These are phyloP conservation scores for Lepus americanus DNA, from an alignment of 2,113 vertebrate species.

Conservation along the genomic window DNA sequence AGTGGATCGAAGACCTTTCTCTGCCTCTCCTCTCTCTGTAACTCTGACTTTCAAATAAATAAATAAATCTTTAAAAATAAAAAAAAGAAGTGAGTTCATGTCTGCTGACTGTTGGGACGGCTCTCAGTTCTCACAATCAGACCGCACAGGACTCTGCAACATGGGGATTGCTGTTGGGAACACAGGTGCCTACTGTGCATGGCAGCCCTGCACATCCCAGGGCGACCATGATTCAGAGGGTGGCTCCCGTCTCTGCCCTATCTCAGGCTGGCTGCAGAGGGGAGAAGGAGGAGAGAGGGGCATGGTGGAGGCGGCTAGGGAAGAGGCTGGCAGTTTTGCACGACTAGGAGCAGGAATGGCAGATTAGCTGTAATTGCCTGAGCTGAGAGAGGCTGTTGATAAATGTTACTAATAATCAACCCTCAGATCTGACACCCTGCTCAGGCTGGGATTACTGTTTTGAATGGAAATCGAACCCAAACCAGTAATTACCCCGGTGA, in stretches of 20 bases:
- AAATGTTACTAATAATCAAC: slow-evolving; percentile 79
- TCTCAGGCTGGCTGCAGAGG: slow-evolving; percentile 30
- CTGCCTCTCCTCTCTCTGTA: no score
- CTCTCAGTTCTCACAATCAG: background rate
- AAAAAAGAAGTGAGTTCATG: background rate
- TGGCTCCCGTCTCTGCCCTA: slow-evolving; percentile 52
- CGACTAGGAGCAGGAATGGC: slow-evolving; percentile 33
- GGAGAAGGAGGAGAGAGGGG: background rate
- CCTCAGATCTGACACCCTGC: slow-evolving; percentile 82
- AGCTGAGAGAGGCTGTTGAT: slow-evolving; percentile 60
- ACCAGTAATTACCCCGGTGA: slow-evolving; percentile 77
- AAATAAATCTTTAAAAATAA: no score
- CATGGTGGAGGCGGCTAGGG: background rate
- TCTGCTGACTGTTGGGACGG: background rate
- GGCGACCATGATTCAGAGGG: slow-evolving; percentile 51
- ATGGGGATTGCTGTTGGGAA: background rate
- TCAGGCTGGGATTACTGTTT: slow-evolving; percentile 77
- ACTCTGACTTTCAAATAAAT: no score
- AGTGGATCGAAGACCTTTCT: no score
- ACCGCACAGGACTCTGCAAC: background rate
- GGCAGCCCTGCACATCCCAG: background rate
- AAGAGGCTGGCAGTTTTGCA: slow-evolving; percentile 68
- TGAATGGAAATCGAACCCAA: slow-evolving; percentile 78
- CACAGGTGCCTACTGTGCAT: background rate
- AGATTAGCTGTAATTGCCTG: slow-evolving; percentile 76